Base-by-base conservation (phyloP, 2,888 invertebrate genomes). In the Apocheima hispidaria region DNA sequence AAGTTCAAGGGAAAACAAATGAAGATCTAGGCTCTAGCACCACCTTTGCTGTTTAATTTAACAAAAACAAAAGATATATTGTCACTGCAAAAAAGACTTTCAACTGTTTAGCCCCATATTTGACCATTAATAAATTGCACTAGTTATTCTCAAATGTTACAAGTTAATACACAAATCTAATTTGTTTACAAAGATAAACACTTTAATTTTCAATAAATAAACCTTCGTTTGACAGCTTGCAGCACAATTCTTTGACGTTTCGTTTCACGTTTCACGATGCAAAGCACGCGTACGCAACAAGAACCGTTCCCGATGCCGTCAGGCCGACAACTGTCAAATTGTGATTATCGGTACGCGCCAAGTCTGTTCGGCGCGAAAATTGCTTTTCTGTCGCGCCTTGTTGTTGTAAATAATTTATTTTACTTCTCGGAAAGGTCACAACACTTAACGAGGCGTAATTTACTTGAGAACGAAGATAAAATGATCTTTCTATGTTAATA, bases 311-410 rank as follows among this genome's bases (percentile, higher is more conserved):
- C 69, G 72, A 64, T 76, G 85, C 84, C 79, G 83, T 79, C 88
- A 82, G 78, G 74, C 74, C 81, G 82, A 86, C 86, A 88, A 89
- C 89, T 89, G 88, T 82, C 81, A 80, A 81, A 77, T 46, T 67
- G 67, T 66, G 69, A 79, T 79, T 70, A 69, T 74, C 74, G 72
- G n/a, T 69, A 75, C 77, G 81, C 78, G 81, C 79, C 74, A 85
- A 81, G 74, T 74, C 72, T 71, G 74, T 73, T 67, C 58, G 74
- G 81, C 82, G 77, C 80, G 78, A 81, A 80, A 79, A 75, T 74
- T 71, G 56, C 35, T 58, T 67, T 62, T 48, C 26, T 49, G 54
- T 21, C 44, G 44, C 57, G 54, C 18, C 21, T 16, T 40, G 38
- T 49, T 16, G 49, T 28, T 41, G 16, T 21, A 30, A 44, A 26